Percentiles rank a stretch among this genome's conserved stretches.
These are phyloP conservation scores for Chiroxiphia lanceolata DNA, from an alignment of 2,797 vertebrate genomes.

Conservation along the genomic window DNA sequence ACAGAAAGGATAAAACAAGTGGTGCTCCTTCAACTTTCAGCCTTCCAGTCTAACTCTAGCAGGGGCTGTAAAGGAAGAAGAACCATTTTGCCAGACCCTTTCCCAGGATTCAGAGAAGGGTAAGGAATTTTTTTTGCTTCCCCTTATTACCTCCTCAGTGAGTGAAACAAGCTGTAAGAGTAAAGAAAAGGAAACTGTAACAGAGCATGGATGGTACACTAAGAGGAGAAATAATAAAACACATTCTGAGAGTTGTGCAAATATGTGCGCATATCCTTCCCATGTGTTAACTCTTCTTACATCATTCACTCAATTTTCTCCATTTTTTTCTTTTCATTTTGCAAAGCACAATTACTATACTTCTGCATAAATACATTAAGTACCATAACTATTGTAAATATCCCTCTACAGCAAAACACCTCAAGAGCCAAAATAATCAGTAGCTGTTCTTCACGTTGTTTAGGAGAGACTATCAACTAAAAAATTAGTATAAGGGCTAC, in stretches of 20 bases:
- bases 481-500: not conserved
- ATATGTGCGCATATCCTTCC: not conserved
- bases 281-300: not conserved
- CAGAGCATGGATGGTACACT: fast-evolving
- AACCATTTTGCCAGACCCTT: not conserved
- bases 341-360: not conserved
- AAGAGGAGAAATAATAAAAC: not conserved
- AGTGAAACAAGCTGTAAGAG: not conserved
- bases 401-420: not conserved
- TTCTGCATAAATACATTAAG: fast-evolving
- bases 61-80: not conserved
- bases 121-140: not conserved
- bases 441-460: not conserved
- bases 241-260: not conserved
- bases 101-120: not conserved
- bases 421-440: not conserved
- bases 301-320: not conserved
- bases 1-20: not conserved
- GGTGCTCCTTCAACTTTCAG: not conserved
- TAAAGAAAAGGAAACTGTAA: not conserved
- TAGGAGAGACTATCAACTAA: not conserved
- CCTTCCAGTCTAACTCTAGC: not conserved
- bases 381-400: not conserved
- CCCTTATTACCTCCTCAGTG: not conserved
- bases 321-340: not conserved